Evolutionary conservation across 1,140 invertebrate species (phyloP).

Genomic region (Alviniconcha marisindica): DNA sequence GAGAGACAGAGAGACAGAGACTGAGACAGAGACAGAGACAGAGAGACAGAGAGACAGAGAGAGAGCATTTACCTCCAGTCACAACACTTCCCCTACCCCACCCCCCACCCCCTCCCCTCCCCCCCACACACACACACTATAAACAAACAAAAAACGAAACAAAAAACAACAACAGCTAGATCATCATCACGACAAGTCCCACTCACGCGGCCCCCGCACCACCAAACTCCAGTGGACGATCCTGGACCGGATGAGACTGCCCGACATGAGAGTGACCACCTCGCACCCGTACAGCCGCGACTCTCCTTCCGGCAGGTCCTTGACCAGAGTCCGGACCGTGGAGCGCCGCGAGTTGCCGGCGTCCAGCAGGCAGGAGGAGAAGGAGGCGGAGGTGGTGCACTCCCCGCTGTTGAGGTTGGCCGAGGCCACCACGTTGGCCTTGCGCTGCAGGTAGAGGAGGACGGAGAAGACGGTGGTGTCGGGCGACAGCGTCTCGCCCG

Average conservation of each 20-base stretch:
- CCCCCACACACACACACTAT: not conserved
- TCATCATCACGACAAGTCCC: not conserved
- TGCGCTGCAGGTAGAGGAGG: not conserved
- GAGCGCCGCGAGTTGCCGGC: not conserved
- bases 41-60: not conserved
- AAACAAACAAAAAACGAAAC: not conserved
- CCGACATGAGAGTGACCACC: not conserved
- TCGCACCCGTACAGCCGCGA: not conserved
- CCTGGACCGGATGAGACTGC: not conserved
- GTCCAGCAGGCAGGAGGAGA: constrained; percentile 23
- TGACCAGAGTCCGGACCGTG: constrained; percentile 11
- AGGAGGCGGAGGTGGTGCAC: constrained; percentile 29
- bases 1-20: not conserved
- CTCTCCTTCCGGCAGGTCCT: not conserved
- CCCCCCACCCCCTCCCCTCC: not conserved
- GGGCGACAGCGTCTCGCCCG: not conserved
- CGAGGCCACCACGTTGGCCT: not conserved
- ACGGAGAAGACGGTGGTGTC: constrained; percentile 18
- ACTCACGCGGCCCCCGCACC: not conserved
- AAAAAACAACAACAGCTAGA: not conserved
- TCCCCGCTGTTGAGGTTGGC: constrained; percentile 12
- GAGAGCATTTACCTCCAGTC: not conserved
- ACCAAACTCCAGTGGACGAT: not conserved
- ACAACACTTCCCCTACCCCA: not conserved
- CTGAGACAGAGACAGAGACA: not conserved